Evolutionary conservation across 2,888 invertebrate species (phyloP), one percentile per base, ranked within the genome.

Genomic region (Calameuta idolon): DNA sequence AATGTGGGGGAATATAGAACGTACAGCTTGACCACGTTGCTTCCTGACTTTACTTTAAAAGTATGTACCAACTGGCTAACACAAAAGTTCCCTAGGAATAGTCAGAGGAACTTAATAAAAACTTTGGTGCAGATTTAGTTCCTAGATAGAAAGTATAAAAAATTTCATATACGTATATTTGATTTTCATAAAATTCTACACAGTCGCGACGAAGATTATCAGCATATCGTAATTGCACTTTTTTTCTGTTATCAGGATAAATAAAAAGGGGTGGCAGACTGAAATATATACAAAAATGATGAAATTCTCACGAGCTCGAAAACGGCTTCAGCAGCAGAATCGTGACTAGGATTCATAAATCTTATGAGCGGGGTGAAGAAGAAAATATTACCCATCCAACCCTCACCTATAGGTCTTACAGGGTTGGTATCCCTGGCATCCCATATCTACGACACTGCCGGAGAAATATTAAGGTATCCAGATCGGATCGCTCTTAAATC

Each of bases 391-490:
- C 71, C 33, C 31, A 31, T 34, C 31, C 71, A 71, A 71, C 31
- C 71, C 33, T 71, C 71, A 33, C 55, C 55, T 55, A 55, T 55
- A 55, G 55, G 23, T 55, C 55, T 23, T 55, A 23, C 23, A 55
- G 23, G 55, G 55, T 23, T 55, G 23, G 55, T 71, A 31, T 31
- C 71, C 23, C 31, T 23, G 71, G 12, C 31, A 34, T 31, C 4
- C 71, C 71, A 34, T 71, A 71, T 71, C 71, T 71, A 71, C 71
- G 23, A 31, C 23, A 71, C 69, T 31, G 33, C 71, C 34, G 31
- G 31, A 71, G 31, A 71, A 71, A 71, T 71, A 71, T 71, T 71
- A 71, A 71, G 71, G 71, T 71, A 71, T 71, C 71, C 71, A 71
- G 71, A n/a, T 71, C 71, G 71, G 12, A 34, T 71, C 71, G 71